phyloP scores from a whole-genome alignment of 2,888 invertebrate genomes.

The Fragum fragum region DNA sequence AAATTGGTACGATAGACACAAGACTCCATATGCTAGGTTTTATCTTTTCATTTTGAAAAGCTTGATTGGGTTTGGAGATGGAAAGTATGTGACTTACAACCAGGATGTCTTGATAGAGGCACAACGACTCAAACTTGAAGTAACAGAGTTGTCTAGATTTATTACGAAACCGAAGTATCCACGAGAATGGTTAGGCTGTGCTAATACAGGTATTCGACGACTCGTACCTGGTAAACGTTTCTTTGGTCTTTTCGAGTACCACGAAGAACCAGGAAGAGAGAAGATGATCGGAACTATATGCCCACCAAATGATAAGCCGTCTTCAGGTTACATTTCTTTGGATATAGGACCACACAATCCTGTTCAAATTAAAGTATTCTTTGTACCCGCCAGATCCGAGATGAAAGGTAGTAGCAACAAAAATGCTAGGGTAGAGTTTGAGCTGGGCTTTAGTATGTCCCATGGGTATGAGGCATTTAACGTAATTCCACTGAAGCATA shows the following conservation, averaged over 20 bases:
- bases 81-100: slow-evolving; percentile 15
- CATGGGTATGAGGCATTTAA: slow-evolving; percentile 65
- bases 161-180: slow-evolving; percentile 58
- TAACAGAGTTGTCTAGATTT: slow-evolving; percentile 48
- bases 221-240: slow-evolving; percentile 58
- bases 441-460: slow-evolving; percentile 55
- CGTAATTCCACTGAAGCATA: slow-evolving; percentile 36
- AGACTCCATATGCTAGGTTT: slow-evolving; percentile 56
- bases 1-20: slow-evolving; percentile 53
- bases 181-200: slow-evolving; percentile 64
- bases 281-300: slow-evolving; percentile 38
- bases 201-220: slow-evolving; percentile 42
- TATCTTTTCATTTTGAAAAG: slow-evolving; percentile 66
- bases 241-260: slow-evolving; percentile 41
- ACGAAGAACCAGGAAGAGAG: background rate
- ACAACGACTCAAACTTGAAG: slow-evolving; percentile 50
- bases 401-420: slow-evolving; percentile 44
- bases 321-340: slow-evolving; percentile 48
- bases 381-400: slow-evolving; percentile 47
- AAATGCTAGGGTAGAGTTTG: slow-evolving; percentile 56
- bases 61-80: slow-evolving; percentile 62
- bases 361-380: slow-evolving; percentile 48
- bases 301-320: slow-evolving; percentile 33
- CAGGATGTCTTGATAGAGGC: slow-evolving; percentile 49
- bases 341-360: slow-evolving; percentile 48